Base-by-base conservation (phyloP, 1,140 invertebrate species). In the Drosophila trapezifrons region DNA sequence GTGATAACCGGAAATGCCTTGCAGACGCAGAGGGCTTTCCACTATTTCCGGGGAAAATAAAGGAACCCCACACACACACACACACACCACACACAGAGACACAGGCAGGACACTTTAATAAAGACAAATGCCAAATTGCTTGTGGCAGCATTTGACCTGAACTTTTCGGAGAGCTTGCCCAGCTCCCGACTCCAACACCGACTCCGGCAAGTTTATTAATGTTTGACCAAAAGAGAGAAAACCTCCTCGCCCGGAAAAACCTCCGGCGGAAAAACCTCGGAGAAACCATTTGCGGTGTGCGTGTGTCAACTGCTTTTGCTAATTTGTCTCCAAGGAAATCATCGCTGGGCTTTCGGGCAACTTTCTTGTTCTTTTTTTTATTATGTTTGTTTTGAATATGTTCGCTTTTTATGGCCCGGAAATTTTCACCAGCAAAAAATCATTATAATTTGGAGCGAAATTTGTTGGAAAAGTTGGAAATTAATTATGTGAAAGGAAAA, bases 291-390 rank as follows among this genome's bases (percentile, higher is more conserved):
- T 67, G 66, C 40, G 37, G 40, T 64, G 55, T 76, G 57, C 42
- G 67, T 69, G 84, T 78, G 75, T 82, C 79, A 83, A 87, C 72
- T 75, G 57, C 55, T 74, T 42, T 65, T 60, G 62, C 80, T 87
- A 87, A 87, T 89, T 83, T 87, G 84, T 89, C 84, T 87, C 84
- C 65, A 67, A 87, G 84, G 84, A 89, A 87, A 87, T 87, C 76
- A 89, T 80, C 60, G 75, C 67, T 63, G 78, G 78, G 49, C 47
- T 57, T 59, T 22, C 49, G 49, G 56, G 40, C 9, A 59, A 51
- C 42, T 73, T 58, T 77, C 57, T 25, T 67, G 29, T 63, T 45
- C 67, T 79, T 25, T 67, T 63, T 56, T 73, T 79, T 79, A 80
- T 79, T 76, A 58, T 73, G 51, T 77, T 84, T 84, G 63, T 77